These are phyloP conservation scores for Diploptera punctata DNA, from an alignment of 2,888 invertebrate genomes.

Conservation along the genomic window DNA sequence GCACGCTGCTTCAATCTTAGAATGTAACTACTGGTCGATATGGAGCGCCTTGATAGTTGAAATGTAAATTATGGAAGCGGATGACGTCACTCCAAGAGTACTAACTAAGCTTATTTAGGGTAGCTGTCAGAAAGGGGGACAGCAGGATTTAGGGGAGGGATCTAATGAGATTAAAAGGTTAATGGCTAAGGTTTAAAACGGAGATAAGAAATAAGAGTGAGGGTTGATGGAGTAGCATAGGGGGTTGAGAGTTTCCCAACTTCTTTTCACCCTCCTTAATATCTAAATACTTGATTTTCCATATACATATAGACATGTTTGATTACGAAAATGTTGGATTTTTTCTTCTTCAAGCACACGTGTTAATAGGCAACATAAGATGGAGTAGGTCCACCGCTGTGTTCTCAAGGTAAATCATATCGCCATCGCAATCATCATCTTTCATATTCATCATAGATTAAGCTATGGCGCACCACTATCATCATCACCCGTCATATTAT, in stretches of 20 bases:
- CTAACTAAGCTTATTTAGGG: slow-evolving; percentile 33
- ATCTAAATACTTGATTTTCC: too few relatives aligned
- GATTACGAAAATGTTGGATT: too few relatives aligned
- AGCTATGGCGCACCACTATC: too few relatives aligned
- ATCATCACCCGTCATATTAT: too few relatives aligned
- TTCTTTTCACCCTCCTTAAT: too few relatives aligned
- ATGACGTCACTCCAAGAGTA: slow-evolving; percentile 27
- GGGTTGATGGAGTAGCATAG: background rate
- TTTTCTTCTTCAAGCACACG: too few relatives aligned
- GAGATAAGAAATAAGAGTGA: slow-evolving; percentile 28
- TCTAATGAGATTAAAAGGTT: slow-evolving; percentile 42
- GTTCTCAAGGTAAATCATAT: too few relatives aligned
- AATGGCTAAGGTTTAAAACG: slow-evolving; percentile 38
- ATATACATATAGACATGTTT: too few relatives aligned
- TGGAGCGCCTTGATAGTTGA: background rate
- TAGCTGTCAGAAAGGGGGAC: slow-evolving; percentile 1
- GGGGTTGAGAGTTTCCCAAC: background rate
- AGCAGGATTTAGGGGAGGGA: slow-evolving; percentile 6
- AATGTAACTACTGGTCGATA: background rate
- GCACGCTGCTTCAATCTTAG: background rate
- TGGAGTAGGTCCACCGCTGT: too few relatives aligned
- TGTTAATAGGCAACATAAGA: too few relatives aligned
- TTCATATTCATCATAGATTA: too few relatives aligned
- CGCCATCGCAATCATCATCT: too few relatives aligned
- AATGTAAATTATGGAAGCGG: slow-evolving; percentile 30